Base-by-base conservation (phyloP, 2,113 vertebrate genomes). In the Cottus gobio region DNA sequence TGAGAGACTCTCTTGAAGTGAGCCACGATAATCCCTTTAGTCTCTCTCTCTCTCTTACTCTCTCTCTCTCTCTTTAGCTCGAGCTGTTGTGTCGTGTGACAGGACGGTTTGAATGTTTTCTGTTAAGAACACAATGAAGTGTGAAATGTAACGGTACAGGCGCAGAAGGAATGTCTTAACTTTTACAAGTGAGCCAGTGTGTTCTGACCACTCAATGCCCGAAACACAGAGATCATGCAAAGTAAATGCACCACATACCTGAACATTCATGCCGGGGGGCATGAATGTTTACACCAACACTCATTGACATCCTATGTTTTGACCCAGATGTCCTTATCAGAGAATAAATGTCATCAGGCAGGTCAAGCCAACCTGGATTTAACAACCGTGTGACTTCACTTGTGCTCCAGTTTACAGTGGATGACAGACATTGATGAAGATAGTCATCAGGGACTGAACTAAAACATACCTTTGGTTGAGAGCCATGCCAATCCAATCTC, bases 1-100 rank as follows among this genome's bases (percentile, higher is more conserved):
- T 86, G 76, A 93, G 75, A 84, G 84, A 79, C 83, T 54, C 78
- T 86, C 89, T 83, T 74, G 26, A 90, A 88, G 28, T 92, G 86
- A 90, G 37, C 81, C 60, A 57, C 73, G 75, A 31, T 96, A 96
- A 97, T 96, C 96, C 87, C 85, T 93, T 96, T 95, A 95, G 84
- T 89, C 44, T 68, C 50, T 89, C 85, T 87, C 87, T 78, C 68
- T 83, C 69, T 76, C 36, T 39, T 80, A 85, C 87, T 22, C n/a
- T 54, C 44, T 48, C 46, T 48, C 46, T 48, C 46, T 48, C 34
- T n/a, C n/a, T n/a, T n/a, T n/a, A n/a, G 37, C 85, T 88, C 86
- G 15, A 15, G 84, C 90, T 83, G 57, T 57, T 76, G 62, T 66
- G 52, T 26, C 56, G 71, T 69, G 20, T 48, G 69, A 61, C 52